These are phyloP conservation scores for Malurus elegans DNA, from an alignment of 2,113 vertebrate species.

Conservation along the genomic window DNA sequence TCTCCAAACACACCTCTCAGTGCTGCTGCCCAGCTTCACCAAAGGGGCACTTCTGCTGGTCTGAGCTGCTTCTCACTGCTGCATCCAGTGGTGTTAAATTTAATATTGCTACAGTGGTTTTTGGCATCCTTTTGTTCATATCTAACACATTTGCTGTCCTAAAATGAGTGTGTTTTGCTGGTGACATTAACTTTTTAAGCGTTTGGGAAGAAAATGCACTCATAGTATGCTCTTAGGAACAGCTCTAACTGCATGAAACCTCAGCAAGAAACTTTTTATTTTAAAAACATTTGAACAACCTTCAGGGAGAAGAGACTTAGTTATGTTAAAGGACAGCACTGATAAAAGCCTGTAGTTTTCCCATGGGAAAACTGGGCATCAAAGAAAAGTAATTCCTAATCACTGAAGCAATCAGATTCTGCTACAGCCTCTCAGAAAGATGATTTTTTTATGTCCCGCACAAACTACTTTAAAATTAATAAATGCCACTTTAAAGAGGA, in stretches of 20 bases:
- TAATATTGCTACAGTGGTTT: not conserved
- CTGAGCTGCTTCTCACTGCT: not conserved
- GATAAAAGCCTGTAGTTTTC: not conserved
- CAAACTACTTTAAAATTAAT: not conserved
- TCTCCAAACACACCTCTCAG: rapidly evolving
- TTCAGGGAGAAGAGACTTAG: not conserved
- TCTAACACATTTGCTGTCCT: not conserved
- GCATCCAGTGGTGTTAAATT: not conserved
- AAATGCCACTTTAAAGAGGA: not conserved
- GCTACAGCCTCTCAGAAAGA: not conserved
- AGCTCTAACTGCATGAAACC: not conserved
- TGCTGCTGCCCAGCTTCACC: not conserved
- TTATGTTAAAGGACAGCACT: not conserved
- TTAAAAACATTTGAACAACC: not conserved
- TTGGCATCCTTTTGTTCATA: not conserved
- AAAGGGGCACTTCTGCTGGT: rapidly evolving
- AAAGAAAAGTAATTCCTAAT: not conserved
- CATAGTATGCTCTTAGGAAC: not conserved
- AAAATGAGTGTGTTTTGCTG: not conserved
- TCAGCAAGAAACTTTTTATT: not conserved
- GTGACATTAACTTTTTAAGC: not conserved
- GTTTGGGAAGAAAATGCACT: not conserved
- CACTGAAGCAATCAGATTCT: not conserved
- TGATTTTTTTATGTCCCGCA: not conserved
- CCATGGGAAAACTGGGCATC: not conserved